phyloP scores from a whole-genome alignment of 2,888 invertebrate species.

The Ophion costatus region DNA sequence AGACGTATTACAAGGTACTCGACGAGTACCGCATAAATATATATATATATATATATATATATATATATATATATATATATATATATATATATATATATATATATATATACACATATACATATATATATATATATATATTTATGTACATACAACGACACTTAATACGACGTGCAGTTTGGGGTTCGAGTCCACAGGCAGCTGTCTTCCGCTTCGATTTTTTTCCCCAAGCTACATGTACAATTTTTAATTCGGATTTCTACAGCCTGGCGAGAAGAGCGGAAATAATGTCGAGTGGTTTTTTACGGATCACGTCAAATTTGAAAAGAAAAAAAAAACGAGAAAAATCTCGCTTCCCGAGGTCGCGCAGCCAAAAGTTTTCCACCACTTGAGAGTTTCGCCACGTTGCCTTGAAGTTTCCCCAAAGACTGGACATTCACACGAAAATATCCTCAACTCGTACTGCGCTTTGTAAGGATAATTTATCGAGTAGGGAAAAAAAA shows the following conservation, averaged over 20 bases:
- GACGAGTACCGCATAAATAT: background rate
- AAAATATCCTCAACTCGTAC: constrained; percentile 12
- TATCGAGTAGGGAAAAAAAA: no score
- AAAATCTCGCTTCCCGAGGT: constrained; percentile 53
- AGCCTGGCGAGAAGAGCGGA: constrained; percentile 73
- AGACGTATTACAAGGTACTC: constrained; percentile 20
- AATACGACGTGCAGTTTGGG: background rate
- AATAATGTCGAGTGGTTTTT: constrained; percentile 76
- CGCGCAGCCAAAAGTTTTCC: constrained; percentile 22
- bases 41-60: background rate
- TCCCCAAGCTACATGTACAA: constrained; percentile 58
- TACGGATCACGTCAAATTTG: constrained; percentile 63
- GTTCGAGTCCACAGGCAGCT: constrained; percentile 48
- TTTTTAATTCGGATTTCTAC: constrained; percentile 66
- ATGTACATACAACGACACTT: no score
- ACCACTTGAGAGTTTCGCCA: constrained; percentile 59
- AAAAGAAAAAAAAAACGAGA: constrained; percentile 49
- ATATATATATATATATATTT: background rate
- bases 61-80: background rate
- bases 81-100: no score
- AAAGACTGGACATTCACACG: constrained; percentile 42
- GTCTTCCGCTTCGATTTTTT: constrained; percentile 55
- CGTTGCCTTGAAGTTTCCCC: constrained; percentile 35
- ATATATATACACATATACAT: background rate
- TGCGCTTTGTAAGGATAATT: background rate